These are phyloP conservation scores for Loris lydekkerianus DNA, from an alignment of 2,797 vertebrate species.

Conservation along the genomic window DNA sequence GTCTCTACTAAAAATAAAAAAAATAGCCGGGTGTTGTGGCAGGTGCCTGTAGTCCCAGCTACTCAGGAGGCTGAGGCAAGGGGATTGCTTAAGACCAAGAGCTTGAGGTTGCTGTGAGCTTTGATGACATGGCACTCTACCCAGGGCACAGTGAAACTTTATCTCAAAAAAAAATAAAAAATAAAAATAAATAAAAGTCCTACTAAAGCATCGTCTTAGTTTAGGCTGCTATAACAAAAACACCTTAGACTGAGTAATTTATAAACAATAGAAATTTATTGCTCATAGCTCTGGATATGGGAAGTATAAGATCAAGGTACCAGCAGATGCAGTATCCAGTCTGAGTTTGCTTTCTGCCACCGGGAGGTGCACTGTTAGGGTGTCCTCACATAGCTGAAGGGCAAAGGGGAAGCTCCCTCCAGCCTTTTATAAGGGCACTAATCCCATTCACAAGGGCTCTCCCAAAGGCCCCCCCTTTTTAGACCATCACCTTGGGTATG, in stretches of 20 bases:
- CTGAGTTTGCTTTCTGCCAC: neutral
- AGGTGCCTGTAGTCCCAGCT: no score
- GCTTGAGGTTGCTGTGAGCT: no score
- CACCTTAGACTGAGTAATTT: neutral
- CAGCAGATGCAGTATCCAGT: neutral
- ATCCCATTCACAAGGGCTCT: neutral
- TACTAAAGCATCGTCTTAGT: neutral
- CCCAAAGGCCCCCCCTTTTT: neutral
- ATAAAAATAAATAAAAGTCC: no score
- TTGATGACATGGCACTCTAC: no score
- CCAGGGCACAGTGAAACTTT: no score
- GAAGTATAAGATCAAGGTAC: neutral
- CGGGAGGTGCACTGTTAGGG: neutral
- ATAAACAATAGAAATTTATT: neutral
- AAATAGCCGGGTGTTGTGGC: no score
- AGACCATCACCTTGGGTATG: neutral
- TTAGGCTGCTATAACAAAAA: neutral
- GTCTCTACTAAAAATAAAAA: no score
- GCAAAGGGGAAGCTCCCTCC: neutral
- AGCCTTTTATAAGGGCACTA: neutral
- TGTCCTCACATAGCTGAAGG: neutral
- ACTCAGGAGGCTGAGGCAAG: no score
- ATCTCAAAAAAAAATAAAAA: no score
- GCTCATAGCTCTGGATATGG: neutral
- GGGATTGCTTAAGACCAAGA: no score